Base-by-base conservation (phyloP, 2,888 invertebrate genomes). In the Cerastis rubricosa region DNA sequence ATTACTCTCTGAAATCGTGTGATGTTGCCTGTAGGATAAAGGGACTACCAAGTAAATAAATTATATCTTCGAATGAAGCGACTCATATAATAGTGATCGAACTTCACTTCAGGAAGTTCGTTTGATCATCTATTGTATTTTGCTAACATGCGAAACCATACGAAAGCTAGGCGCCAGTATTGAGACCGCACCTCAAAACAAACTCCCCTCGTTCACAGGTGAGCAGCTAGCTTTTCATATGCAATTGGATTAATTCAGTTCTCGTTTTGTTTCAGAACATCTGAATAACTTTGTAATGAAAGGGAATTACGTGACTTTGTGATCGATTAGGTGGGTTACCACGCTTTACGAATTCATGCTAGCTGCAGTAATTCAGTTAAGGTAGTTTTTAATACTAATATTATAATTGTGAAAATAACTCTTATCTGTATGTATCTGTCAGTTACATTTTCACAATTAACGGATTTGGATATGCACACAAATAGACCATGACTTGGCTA, bases 231-330 rank as follows among this genome's bases (percentile, higher is more conserved):
- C 80, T 54, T 79, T 80, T 81, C 65, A 70, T 79, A 83, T 80
- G 73, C 80, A 85, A 88, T 83, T 81, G 80, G 67, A 87, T 87
- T 83, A 81, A 71, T 66, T 69, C 76, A 64, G 54, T 57, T 76
- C 45, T 76, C 49, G 49, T 75, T 72, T 76, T 74, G 63, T 76
- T 67, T 68, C 14, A 49, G 43, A 63, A 40, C 49, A 54, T 25
- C 14, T 70, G 63, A 65, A 69, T 25, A 72, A 57, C 17, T 57
- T 57, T 22, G 22, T 9, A 29, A 35, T 14, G 0, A 47, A 76
- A 35, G 45, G 40, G 65, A 35, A 1, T 22, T 25, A 68, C 12
- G 25, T 59, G 17, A 43, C 17, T 65, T 51, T 51, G 25, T 25
- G 6, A 51, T 43, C 12, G 19, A 54, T 43, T 12, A 8, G n/a